Percentiles rank a stretch among this genome's conserved stretches.
These are phyloP conservation scores for Psilopsiagon aymara DNA, from an alignment of 2,113 vertebrate species.

Conservation along the genomic window DNA sequence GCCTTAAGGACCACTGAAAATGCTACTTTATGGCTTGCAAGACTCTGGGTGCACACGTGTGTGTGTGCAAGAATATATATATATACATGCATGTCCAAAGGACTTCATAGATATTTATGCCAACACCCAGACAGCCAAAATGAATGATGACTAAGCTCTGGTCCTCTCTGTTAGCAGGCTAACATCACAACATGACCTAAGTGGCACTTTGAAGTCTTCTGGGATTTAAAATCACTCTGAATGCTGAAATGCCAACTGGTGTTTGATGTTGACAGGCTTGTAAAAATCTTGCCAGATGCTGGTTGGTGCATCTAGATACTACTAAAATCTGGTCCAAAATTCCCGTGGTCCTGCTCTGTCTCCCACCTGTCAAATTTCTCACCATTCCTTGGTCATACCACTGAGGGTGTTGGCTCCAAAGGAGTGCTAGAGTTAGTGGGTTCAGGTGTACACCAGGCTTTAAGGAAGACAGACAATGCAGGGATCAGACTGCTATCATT, in stretches of 20 bases:
- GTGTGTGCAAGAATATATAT: too few species aligned
- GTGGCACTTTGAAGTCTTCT: neutral
- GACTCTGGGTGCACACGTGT: neutral
- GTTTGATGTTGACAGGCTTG: neutral
- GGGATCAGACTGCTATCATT: neutral
- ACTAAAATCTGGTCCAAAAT: neutral
- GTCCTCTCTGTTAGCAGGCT: neutral
- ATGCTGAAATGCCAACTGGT: neutral
- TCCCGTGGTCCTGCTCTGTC: neutral
- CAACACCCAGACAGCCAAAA: neutral
- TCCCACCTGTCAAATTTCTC: neutral
- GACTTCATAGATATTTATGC: neutral
- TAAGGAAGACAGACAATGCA: neutral
- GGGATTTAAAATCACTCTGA: neutral
- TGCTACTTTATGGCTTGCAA: neutral
- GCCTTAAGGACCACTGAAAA: neutral
- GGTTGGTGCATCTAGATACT: neutral
- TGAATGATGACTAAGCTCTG: neutral
- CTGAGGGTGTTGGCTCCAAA: neutral
- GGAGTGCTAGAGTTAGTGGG: neutral
- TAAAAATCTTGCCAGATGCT: neutral
- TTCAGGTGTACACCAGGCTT: accelerated
- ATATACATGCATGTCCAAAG: neutral
- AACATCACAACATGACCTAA: neutral
- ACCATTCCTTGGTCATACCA: neutral